Evolutionary conservation across 2,797 vertebrate genomes (phyloP), one percentile per base, ranked within the genome.

Genomic region (Hydrolagus colliei): DNA sequence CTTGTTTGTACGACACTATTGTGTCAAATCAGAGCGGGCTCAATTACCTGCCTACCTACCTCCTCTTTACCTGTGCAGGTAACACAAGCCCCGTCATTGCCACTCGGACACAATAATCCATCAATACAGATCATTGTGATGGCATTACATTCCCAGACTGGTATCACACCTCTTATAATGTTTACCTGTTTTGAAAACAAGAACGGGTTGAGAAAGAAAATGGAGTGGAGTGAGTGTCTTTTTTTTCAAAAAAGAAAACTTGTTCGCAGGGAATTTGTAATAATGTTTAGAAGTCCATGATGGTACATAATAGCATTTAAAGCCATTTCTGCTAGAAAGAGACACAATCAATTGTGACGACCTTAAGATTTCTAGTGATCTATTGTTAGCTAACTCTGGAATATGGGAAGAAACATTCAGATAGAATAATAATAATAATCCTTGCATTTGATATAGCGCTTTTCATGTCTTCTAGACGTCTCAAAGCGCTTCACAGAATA

Each of bases 81-180:
- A 86, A 72, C 61, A 74, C 88, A 85, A 75, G 90, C 89, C 87
- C 77, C 87, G 87, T 87, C 87, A 74, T 87, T 88, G 88, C 87
- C 65, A 68, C 32, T 9, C 35, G 27, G 18, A 84, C 79, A 71
- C 68, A 84, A 71, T 84, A n/a, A 67, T 84, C 65, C 79, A 84
- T 71, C 9, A n/a, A 27, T 71, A 84, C 20, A 84, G 79, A 84
- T 71, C 65, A 71, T 35, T 84, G 79, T 52, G 79, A 84, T 84
- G 20, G 35, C 32, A 18, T 32, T 4, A 10, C 65, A n/a, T 68
- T 71, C 79, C 79, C 79, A 52, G 79, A 67, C 79, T 84, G 79
- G 35, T 68, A 84, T n/a, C 9, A 2, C 63, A 84, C 27, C 79
- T 84, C 16, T 22, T 12, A 71, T 63, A 71, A n/a, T 84, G 79